Evolutionary conservation across 2,888 invertebrate genomes (phyloP).

Genomic region (Rhaphigaster nebulosa): DNA sequence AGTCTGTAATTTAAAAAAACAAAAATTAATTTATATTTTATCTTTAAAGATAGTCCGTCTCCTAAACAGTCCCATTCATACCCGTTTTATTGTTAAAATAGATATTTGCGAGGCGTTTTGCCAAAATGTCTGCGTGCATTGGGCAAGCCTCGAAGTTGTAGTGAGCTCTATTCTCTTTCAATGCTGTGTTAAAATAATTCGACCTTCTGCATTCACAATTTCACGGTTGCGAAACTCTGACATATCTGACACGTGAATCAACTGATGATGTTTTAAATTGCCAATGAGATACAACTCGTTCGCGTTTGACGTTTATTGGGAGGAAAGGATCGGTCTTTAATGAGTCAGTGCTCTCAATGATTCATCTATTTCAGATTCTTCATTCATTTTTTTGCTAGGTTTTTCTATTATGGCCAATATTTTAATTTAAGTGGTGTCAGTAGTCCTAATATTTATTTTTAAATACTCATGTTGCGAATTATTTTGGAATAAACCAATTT

Average conservation of each 20-base stretch:
- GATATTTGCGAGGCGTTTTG: not conserved
- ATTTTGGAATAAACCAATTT: no score
- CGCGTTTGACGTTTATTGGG: not conserved
- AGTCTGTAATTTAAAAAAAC: no score
- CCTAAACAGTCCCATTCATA: not conserved
- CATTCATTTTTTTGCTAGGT: not conserved
- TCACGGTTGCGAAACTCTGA: not conserved
- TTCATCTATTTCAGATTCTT: not conserved
- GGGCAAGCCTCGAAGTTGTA: not conserved
- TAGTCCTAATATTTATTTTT: no score
- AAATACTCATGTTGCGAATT: no score
- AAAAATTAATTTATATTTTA: not conserved
- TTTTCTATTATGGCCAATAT: not conserved
- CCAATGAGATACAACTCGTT: not conserved
- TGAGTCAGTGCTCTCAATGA: constrained; percentile 2
- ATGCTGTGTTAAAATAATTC: not conserved
- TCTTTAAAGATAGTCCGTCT: not conserved
- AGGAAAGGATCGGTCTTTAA: not conserved
- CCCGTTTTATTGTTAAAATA: not conserved
- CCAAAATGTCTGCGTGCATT: not conserved
- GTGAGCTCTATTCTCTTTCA: not conserved
- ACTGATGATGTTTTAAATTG: not conserved
- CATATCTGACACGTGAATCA: not conserved
- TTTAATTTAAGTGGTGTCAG: not conserved
- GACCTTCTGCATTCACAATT: not conserved